Base-by-base conservation (phyloP, 1,140 invertebrate species). In the Eriosoma lanigerum region DNA sequence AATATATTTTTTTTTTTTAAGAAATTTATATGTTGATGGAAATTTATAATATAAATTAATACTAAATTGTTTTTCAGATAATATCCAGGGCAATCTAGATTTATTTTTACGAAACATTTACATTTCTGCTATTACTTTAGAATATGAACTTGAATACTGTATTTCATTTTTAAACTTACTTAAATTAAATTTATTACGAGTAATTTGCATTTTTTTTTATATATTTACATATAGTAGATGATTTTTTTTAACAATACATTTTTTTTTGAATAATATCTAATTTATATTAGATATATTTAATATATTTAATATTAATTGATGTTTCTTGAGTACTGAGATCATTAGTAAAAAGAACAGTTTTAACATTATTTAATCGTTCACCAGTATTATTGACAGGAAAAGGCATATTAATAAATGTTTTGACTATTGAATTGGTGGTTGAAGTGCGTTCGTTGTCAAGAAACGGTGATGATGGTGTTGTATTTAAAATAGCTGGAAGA, bases 281-380 rank as follows among this genome's bases (percentile, higher is more conserved):
- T 9, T 19, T 21, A 21, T 56, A 17, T 26, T 15, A 9, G 8
- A n/a, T 19, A n/a, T 54, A 21, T n/a, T n/a, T n/a, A n/a, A n/a
- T n/a, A n/a, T n/a, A n/a, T 56, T 19, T 0, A 5, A 9, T n/a
- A 9, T 21, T 56, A 0, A n/a, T n/a, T n/a, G n/a, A n/a, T n/a
- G n/a, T n/a, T n/a, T n/a, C n/a, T n/a, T n/a, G n/a, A n/a, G n/a
- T n/a, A n/a, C n/a, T n/a, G n/a, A n/a, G 5, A n/a, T n/a, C n/a
- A n/a, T n/a, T 56, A 70, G 46, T 21, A 64, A 38, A 24, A 29
- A 64, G 1, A 78, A 78, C 81, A 26, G 5, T 82, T 66, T 62
- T 81, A 29, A 1, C 0, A 10, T 66, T 48, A 9, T 24, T 54
- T 56, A 21, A 21, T 9, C 52, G 52, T 9, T 10, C 4, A 5